Evolutionary conservation across 2,113 vertebrate genomes (phyloP), one percentile per base, ranked within the genome.

Genomic region (Aphyosemion australe): DNA sequence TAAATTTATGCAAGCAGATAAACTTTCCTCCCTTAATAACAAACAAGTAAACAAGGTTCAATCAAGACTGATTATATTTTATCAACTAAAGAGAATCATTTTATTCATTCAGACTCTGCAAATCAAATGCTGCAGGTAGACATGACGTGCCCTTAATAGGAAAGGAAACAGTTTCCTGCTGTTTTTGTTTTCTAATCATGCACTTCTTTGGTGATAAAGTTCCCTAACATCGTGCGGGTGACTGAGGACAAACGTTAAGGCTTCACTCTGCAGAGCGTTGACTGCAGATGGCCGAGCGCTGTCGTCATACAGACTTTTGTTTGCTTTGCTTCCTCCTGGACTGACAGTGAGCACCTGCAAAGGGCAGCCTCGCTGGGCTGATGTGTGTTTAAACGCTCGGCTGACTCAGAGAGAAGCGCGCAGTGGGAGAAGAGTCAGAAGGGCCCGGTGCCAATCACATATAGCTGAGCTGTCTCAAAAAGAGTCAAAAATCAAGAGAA

Each of bases 301-400:
- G 78, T 74, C 73, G 78, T 83, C 83, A 65, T 49, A 53, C 60
- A 68, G 75, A 74, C 69, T 78, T 82, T 61, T 84, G 74, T 86
- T 88, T 76, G 73, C 81, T 77, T 84, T 77, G 65, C 65, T 52
- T 62, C 19, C 64, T 84, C 61, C 69, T 43, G 74, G 69, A 74
- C 76, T 73, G 78, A 75, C 77, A 87, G 73, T 57, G 78, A 87
- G 80, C 77, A 78, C 79, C 76, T 85, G 82, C 63, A 86, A 79
- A 82, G 78, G 77, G 75, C 68, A 53, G 47, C 46, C 14, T 66
- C 49, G 54, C 79, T 78, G 72, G 75, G 72, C 74, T 67, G 76
- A 84, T 85, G 79, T 76, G 81, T 87, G 70, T 85, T 85, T 76
- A 87, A 69, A 85, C 31, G 71, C 80, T 69, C 49, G 65, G 71